Conservation (phyloP, 1,140 invertebrate species). For the Hyles vespertilio region DNA sequence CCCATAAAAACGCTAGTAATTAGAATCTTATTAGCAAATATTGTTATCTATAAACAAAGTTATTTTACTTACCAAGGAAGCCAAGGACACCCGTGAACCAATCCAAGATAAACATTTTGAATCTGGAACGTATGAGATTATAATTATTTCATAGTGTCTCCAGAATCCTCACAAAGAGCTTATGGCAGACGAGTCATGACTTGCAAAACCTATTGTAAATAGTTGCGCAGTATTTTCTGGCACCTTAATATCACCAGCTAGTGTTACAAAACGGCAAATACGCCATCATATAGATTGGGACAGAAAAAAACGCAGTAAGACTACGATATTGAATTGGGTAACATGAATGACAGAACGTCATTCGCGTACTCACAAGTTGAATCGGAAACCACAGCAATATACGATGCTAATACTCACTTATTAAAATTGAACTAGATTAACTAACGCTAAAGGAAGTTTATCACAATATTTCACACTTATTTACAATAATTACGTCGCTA, state of each 20-base stretch:
- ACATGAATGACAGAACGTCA: slow-evolving; percentile 63
- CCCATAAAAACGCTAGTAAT: background rate
- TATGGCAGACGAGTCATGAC: slow-evolving; percentile 45
- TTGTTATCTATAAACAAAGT: background rate
- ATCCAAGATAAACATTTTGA: slow-evolving; percentile 97
- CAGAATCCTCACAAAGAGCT: slow-evolving; percentile 48
- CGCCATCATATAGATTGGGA: slow-evolving; percentile 26
- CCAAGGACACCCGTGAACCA: slow-evolving; percentile 97
- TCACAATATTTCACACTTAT: slow-evolving; percentile 62
- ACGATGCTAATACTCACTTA: slow-evolving; percentile 60
- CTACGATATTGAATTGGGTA: slow-evolving; percentile 62
- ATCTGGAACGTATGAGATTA: slow-evolving; percentile 54
- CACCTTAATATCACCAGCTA: slow-evolving; percentile 20
- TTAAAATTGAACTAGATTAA: slow-evolving; percentile 68
- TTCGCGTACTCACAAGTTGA: slow-evolving; percentile 55
- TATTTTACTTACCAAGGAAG: slow-evolving; percentile 89
- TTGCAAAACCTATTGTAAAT: slow-evolving; percentile 51
- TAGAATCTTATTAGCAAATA: background rate
- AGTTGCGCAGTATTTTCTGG: slow-evolving; percentile 30
- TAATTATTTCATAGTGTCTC: slow-evolving; percentile 36
- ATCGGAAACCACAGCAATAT: slow-evolving; percentile 32
- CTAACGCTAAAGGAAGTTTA: slow-evolving; percentile 65
- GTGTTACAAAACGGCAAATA: slow-evolving; percentile 23
- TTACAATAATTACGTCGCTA: slow-evolving; percentile 59
- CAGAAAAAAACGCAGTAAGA: slow-evolving; percentile 42